These are phyloP conservation scores for Eupithecia tripunctaria DNA, from an alignment of 2,888 invertebrate species.

Conservation along the genomic window DNA sequence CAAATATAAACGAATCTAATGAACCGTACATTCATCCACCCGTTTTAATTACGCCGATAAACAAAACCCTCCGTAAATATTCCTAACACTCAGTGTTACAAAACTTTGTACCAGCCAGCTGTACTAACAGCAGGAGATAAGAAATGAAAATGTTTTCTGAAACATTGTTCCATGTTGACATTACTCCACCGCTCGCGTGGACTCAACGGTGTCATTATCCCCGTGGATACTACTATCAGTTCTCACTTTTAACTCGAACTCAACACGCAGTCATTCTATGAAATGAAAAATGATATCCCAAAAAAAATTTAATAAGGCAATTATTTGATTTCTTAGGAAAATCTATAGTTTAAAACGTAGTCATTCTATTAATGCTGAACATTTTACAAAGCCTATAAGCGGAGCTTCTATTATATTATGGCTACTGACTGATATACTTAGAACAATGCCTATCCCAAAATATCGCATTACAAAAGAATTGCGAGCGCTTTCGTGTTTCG, in stretches of 20 bases:
- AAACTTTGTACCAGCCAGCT: not conserved
- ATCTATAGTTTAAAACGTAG: too few relatives aligned
- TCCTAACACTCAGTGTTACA: not conserved
- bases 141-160: slow-evolving; percentile 27
- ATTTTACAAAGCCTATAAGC: too few relatives aligned
- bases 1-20: too few relatives aligned
- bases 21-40: too few relatives aligned
- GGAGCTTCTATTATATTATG: too few relatives aligned
- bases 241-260: slow-evolving; percentile 14
- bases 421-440: too few relatives aligned
- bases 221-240: slow-evolving; percentile 10
- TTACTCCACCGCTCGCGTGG: slow-evolving; percentile 27
- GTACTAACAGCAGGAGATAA: not conserved
- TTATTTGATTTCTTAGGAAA: too few relatives aligned
- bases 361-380: too few relatives aligned
- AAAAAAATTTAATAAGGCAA: too few relatives aligned
- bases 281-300: too few relatives aligned
- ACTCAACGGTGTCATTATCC: slow-evolving; percentile 31
- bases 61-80: too few relatives aligned
- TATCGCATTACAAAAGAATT: not conserved
- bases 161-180: slow-evolving; percentile 22
- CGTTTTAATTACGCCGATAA: not conserved
- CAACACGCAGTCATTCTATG: not conserved
- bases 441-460: not conserved
- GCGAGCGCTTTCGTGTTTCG: not conserved